These are phyloP conservation scores for Microcebus jonahi DNA, from an alignment of 2,113 vertebrate genomes.

Conservation along the genomic window DNA sequence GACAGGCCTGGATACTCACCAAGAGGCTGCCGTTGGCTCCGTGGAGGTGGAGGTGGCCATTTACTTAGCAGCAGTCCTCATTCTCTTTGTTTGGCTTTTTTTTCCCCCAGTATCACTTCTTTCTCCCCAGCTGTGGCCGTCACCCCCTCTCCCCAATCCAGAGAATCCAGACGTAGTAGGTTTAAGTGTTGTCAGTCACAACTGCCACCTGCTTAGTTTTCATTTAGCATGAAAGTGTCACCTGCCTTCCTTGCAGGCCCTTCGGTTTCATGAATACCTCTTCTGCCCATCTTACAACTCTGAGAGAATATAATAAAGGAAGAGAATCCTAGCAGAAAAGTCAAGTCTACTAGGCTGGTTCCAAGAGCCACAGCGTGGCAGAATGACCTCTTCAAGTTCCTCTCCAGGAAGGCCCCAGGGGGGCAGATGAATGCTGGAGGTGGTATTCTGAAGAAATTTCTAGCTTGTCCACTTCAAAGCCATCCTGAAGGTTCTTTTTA, in stretches of 20 bases:
- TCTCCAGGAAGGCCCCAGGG: neutral
- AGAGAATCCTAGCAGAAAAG: neutral
- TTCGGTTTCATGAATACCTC: neutral
- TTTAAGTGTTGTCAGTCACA: neutral
- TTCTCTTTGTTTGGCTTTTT: neutral
- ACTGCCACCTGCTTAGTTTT: neutral
- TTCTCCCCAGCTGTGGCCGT: neutral
- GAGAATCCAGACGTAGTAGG: neutral
- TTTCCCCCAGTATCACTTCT: neutral
- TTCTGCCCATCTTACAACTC: neutral
- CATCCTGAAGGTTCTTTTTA: neutral
- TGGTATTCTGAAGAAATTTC: neutral
- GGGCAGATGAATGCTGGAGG: neutral
- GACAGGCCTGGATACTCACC: conserved; percentile 70
- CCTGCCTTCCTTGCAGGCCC: neutral
- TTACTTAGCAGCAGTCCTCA: conserved; percentile 33
- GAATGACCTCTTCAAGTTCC: neutral
- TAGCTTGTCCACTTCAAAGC: conserved; percentile 4
- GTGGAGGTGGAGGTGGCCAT: conserved; percentile 74
- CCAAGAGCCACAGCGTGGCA: neutral
- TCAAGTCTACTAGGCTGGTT: neutral
- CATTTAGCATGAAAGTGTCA: conserved; percentile 20
- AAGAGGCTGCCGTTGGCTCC: conserved; percentile 64
- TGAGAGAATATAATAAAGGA: neutral
- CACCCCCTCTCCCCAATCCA: neutral